A percentile compares a stretch with the other conserved stretches of the same genome.
Evolutionary conservation across 1,140 invertebrate genomes (phyloP).

Genomic region (Drosophila seguyi): DNA sequence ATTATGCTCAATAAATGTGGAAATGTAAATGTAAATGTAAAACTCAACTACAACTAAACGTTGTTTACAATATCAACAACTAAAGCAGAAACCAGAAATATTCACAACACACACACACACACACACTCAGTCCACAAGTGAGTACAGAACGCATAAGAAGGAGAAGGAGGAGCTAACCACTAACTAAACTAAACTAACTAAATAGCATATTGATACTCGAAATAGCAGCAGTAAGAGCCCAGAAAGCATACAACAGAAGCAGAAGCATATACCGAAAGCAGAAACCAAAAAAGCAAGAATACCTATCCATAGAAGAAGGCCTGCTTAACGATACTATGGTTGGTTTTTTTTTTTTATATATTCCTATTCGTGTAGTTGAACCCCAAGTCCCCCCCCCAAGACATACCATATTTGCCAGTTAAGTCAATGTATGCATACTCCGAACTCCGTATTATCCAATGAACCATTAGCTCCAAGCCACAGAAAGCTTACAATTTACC

Average conservation of each 20-base stretch:
- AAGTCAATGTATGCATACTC: slow-evolving; percentile 52
- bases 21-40: slow-evolving; percentile 36
- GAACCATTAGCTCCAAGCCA: slow-evolving; percentile 80
- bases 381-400: neutral
- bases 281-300: slow-evolving; percentile 25
- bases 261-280: slow-evolving; percentile 20
- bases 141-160: slow-evolving; percentile 26
- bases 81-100: slow-evolving; percentile 28
- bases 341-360: slow-evolving; percentile 3
- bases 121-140: slow-evolving; percentile 26
- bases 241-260: slow-evolving; percentile 15
- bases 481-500: slow-evolving; percentile 75
- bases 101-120: neutral
- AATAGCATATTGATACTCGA: slow-evolving; percentile 54
- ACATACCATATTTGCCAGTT: slow-evolving; percentile 36
- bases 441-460: slow-evolving; percentile 67
- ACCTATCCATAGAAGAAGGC: slow-evolving; percentile 33
- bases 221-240: slow-evolving; percentile 46
- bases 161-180: slow-evolving; percentile 3
- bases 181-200: slow-evolving; percentile 48
- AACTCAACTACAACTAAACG: slow-evolving; percentile 30
- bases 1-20: slow-evolving; percentile 53
- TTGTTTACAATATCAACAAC: slow-evolving; percentile 42
- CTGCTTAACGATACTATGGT: slow-evolving; percentile 33
- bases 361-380: slow-evolving; percentile 26